Conservation (phyloP, 1,140 invertebrate species). For the Hypothenemus hampei region DNA sequence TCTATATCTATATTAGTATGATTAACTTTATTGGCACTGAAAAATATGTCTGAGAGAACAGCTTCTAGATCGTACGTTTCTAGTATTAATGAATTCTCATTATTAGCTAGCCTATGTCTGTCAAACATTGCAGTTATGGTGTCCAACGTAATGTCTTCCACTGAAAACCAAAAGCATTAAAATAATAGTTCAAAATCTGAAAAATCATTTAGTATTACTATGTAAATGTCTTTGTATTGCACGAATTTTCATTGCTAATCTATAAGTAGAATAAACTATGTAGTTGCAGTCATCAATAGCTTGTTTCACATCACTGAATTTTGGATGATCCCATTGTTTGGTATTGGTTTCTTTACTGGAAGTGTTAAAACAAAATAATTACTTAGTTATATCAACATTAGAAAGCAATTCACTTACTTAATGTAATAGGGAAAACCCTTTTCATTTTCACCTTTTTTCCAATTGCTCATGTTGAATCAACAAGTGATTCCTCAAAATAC, state of each 20-base stretch:
- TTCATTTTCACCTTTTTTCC: constrained; percentile 50
- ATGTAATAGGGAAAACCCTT: constrained; percentile 54
- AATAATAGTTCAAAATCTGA: background rate
- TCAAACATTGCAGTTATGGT: constrained; percentile 55
- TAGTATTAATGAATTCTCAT: constrained; percentile 53
- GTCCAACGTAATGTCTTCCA: constrained; percentile 53
- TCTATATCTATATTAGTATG: constrained; percentile 53
- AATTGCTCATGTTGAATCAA: constrained; percentile 20
- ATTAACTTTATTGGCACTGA: constrained; percentile 56
- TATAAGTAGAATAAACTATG: constrained; percentile 75
- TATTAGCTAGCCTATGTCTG: constrained; percentile 55
- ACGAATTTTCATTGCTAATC: constrained; percentile 75
- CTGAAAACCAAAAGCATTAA: constrained; percentile 44
- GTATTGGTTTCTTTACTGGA: constrained; percentile 46
- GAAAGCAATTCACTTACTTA: constrained; percentile 44
- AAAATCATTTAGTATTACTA: constrained; percentile 48
- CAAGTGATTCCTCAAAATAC: background rate
- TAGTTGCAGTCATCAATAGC: constrained; percentile 63
- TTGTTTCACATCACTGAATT: constrained; percentile 49
- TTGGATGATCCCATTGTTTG: constrained; percentile 54
- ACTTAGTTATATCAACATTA: background rate
- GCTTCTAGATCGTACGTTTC: constrained; percentile 56
- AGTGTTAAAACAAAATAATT: constrained; percentile 20
- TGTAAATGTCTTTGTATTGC: constrained; percentile 61
- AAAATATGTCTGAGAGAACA: constrained; percentile 60